Percentiles rank a stretch among this genome's conserved stretches.
phyloP scores from a whole-genome alignment of 2,113 vertebrate genomes.

The Rhea americana region DNA sequence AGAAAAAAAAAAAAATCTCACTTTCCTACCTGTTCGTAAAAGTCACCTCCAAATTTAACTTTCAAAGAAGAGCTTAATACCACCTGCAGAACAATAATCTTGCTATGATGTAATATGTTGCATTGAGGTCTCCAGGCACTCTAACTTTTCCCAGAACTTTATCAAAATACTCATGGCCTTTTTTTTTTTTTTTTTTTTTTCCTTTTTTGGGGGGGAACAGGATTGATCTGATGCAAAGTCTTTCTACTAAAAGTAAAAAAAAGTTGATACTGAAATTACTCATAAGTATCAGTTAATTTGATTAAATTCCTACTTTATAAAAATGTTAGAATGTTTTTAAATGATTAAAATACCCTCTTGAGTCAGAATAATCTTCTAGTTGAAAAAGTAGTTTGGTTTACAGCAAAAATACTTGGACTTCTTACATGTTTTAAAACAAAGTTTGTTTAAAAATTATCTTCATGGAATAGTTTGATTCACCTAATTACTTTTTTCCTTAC shows the following conservation, averaged over 20 bases:
- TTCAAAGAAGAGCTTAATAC: neutral
- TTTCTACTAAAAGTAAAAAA: neutral
- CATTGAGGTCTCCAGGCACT: rapidly evolving
- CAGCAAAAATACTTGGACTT: neutral
- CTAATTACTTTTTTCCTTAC: neutral
- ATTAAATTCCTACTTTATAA: neutral
- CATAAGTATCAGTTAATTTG: neutral
- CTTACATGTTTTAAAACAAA: neutral
- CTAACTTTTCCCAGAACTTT: neutral
- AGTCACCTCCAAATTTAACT: neutral
- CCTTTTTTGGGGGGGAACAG: neutral
- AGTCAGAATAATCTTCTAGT: neutral
- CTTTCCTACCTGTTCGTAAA: neutral
- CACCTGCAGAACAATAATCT: neutral
- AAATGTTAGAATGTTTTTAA: neutral
- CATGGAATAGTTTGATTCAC: neutral
- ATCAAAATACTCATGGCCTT: neutral
- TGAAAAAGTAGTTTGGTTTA: neutral
- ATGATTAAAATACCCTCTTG: neutral
- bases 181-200: neutral
- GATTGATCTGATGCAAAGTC: neutral
- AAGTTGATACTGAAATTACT: neutral
- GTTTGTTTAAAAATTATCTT: neutral
- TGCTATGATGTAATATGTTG: neutral
- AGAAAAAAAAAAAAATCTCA: neutral